phyloP scores from a whole-genome alignment of 2,113 vertebrate species.

The Nicator chloris region DNA sequence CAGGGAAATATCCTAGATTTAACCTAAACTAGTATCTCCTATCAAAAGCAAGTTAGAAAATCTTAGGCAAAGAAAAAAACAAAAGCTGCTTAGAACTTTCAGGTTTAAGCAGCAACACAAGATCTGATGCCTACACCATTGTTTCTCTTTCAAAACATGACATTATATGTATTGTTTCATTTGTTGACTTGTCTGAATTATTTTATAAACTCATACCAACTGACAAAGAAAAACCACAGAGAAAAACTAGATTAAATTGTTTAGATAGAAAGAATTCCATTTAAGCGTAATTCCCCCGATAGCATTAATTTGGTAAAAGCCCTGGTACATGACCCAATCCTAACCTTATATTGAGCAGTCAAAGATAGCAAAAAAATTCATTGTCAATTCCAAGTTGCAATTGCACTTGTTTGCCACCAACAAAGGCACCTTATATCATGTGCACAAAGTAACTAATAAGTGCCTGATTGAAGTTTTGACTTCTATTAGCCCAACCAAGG shows the following conservation, averaged over 20 bases:
- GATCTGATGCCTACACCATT: background rate
- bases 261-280: conserved; percentile 66
- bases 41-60: conserved; percentile 4
- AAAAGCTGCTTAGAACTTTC: conserved; percentile 4
- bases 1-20: background rate
- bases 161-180: conserved; percentile 41
- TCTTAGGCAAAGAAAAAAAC: conserved; percentile 6
- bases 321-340: conserved; percentile 63
- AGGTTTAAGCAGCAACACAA: background rate
- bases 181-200: conserved; percentile 38
- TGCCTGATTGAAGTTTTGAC: conserved; percentile 72
- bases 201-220: conserved; percentile 9
- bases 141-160: conserved; percentile 10
- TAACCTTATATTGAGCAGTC: conserved; percentile 71
- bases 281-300: conserved; percentile 55
- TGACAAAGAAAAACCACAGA: conserved; percentile 11
- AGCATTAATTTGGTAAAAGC: conserved; percentile 74
- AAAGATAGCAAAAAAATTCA: conserved; percentile 64
- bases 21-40: background rate
- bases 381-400: conserved; percentile 56
- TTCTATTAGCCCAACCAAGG: conserved; percentile 67
- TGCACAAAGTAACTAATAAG: conserved; percentile 69
- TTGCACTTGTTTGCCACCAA: conserved; percentile 60
- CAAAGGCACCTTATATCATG: conserved; percentile 25
- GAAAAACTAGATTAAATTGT: conserved; percentile 48